These are phyloP conservation scores for Phrynocephalus versicolor DNA, from an alignment of 2,113 vertebrate species.

Conservation along the genomic window DNA sequence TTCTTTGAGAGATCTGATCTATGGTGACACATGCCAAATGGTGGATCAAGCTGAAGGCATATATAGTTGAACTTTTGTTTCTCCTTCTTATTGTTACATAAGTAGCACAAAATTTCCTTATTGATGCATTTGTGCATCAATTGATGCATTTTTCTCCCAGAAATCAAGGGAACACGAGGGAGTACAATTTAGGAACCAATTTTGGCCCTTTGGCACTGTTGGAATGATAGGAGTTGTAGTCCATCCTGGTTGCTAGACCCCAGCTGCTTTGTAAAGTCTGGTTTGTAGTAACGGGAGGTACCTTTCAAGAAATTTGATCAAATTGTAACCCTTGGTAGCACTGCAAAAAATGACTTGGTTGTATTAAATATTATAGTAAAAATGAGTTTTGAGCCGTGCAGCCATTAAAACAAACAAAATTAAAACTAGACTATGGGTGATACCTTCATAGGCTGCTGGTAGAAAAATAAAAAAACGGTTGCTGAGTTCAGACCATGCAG, in stretches of 20 bases:
- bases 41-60: not conserved
- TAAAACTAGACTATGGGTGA: too few species aligned
- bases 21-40: too few species aligned
- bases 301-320: not conserved
- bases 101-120: not conserved
- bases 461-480: too few species aligned
- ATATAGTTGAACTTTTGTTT: not conserved
- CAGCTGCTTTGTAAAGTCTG: not conserved
- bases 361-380: conserved; percentile 68
- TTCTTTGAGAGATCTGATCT: too few species aligned
- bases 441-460: too few species aligned
- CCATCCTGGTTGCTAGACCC: not conserved
- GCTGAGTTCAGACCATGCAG: too few species aligned
- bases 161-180: not conserved
- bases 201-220: not conserved
- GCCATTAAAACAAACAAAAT: too few species aligned
- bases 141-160: not conserved
- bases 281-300: not conserved
- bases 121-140: not conserved
- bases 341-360: accelerated
- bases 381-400: too few species aligned
- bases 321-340: not conserved
- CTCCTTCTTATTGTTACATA: not conserved
- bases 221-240: not conserved
- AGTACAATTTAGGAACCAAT: not conserved